A percentile compares a stretch with the other conserved stretches of the same genome.
Evolutionary conservation across 2,888 invertebrate species (phyloP).

Genomic region (Platycnemis pennipes): DNA sequence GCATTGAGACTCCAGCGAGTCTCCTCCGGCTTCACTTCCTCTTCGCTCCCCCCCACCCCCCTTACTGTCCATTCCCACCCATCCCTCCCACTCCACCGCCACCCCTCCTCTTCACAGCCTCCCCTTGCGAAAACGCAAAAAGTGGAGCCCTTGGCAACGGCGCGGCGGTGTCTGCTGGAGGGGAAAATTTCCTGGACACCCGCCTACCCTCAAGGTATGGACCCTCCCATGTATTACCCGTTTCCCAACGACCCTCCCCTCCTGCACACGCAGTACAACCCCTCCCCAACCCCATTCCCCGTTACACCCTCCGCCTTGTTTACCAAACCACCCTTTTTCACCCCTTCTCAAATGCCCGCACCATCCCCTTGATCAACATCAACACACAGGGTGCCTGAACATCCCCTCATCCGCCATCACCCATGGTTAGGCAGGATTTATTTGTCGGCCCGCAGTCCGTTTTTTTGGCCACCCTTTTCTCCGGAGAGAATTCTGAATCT

Average conservation of each 20-base stretch:
- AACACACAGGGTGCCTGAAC: too few relatives aligned
- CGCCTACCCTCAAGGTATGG: background rate
- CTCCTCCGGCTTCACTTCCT: background rate
- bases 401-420: too few relatives aligned
- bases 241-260: constrained; percentile 41
- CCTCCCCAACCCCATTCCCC: background rate
- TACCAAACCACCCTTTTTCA: background rate
- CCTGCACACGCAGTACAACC: background rate
- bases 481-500: too few relatives aligned
- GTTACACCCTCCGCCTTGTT: background rate
- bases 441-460: too few relatives aligned
- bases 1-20: background rate
- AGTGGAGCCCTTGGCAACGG: constrained; percentile 47
- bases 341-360: background rate
- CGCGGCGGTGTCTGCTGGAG: background rate
- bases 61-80: background rate
- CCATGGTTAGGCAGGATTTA: too few relatives aligned
- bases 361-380: too few relatives aligned
- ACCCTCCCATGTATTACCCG: constrained; percentile 53
- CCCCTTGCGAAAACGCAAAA: constrained; percentile 30
- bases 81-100: background rate
- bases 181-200: constrained; percentile 52
- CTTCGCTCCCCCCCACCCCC: background rate
- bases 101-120: background rate
- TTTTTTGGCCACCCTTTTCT: too few relatives aligned